Percentiles rank a stretch among this genome's conserved stretches.
These are phyloP conservation scores for Drosophila navojoa DNA, from an alignment of 1,140 invertebrate genomes.

Conservation along the genomic window DNA sequence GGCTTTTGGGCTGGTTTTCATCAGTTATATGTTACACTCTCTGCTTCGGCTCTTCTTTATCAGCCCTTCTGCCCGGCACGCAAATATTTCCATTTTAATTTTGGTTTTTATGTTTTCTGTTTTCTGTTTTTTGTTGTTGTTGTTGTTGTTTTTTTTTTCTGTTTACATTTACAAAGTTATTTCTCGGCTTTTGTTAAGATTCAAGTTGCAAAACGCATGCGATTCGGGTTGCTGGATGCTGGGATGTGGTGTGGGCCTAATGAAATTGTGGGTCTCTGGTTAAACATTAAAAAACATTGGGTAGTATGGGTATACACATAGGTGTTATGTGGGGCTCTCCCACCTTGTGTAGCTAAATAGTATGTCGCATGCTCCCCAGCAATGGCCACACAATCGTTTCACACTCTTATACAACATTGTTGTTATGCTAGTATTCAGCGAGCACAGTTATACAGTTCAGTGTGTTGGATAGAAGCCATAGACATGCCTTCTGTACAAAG, in stretches of 20 bases:
- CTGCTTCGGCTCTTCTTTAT: not conserved
- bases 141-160: conserved; percentile 33
- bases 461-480: too few species aligned
- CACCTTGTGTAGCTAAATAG: too few species aligned
- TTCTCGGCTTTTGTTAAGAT: conserved; percentile 15
- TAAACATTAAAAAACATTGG: conserved; percentile 8
- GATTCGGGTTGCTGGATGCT: not conserved
- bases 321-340: not conserved
- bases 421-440: too few species aligned
- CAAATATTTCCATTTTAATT: conserved; percentile 19
- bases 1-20: conserved; percentile 27
- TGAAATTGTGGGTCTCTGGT: conserved; percentile 1
- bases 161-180: conserved; percentile 31
- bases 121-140: conserved; percentile 21
- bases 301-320: not conserved
- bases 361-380: not conserved
- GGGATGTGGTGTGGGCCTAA: not conserved
- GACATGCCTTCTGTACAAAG: too few species aligned
- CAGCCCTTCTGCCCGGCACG: not conserved
- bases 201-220: conserved; percentile 28
- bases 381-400: not conserved
- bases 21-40: conserved; percentile 3
- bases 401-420: not conserved
- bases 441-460: too few species aligned
- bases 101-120: not conserved